Evolutionary conservation across 2,797 vertebrate genomes (phyloP), one percentile per base, ranked within the genome.

Genomic region (Toxotes lorentzi): DNA sequence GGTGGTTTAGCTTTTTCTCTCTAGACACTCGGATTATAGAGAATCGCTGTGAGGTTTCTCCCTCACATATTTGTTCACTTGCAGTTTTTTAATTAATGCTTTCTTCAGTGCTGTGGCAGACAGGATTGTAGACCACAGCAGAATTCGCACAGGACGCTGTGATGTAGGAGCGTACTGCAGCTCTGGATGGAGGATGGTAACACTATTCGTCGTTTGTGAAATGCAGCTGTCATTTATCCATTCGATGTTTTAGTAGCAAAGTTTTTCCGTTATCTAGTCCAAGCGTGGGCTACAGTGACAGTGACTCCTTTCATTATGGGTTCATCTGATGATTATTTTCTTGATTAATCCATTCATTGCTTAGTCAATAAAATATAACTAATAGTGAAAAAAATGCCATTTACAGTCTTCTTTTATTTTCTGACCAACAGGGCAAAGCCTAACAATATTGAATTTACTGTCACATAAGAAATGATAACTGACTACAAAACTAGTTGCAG

Each of bases 71-170:
- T 48, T 40, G 12, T 59, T 68, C n/a, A 63, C 66, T 66, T 56
- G 65, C 19, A 58, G 68, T 64, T 56, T 60, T 58, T 66, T 63
- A 62, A 58, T 81, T 47, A 80, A 71, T 24, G 61, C 47, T 64
- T 32, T 7, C 12, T 81, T 68, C n/a, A 32, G 41, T 14, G 21
- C 41, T 67, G 78, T 35, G 43, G 71, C 45, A 35, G 53, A 60
- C 41, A 60, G 23, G 38, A 59, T 11, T 81, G 77, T n/a, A 38
- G 50, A 32, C 4, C 14, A 11, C 72, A 78, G 78, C 61, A 56
- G 57, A 41, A 59, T 34, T 32, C 24, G 66, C 54, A 19, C 5
- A 65, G 67, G 73, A 70, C 60, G 53, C 41, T 27, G 27, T 4
- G 27, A 76, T 40, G 38, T 64, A 27, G 32, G 65, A 32, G 76